These are phyloP conservation scores for Paramormyrops hopkinsi DNA, from an alignment of 2,797 vertebrate species.

Conservation along the genomic window DNA sequence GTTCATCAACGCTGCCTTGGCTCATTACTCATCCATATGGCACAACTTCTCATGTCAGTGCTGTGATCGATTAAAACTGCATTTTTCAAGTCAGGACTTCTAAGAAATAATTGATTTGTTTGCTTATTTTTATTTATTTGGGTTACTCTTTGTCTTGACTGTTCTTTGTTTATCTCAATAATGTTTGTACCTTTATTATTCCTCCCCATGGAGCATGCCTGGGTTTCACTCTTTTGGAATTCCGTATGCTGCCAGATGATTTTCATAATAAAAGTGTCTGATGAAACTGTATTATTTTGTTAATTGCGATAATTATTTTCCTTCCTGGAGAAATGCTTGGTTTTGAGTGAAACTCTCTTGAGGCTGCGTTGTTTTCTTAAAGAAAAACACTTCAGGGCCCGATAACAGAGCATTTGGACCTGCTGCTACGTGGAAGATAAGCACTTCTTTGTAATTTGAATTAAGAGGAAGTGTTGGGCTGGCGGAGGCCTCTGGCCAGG, in stretches of 20 bases:
- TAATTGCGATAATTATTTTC: neutral
- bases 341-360: neutral
- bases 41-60: neutral
- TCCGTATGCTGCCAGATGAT: neutral
- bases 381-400: neutral
- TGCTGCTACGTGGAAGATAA: neutral
- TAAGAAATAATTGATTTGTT: neutral
- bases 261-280: neutral
- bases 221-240: neutral
- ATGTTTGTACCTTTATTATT: neutral
- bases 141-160: neutral
- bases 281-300: neutral
- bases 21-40: constrained; percentile 5
- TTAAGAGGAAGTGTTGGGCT: neutral
- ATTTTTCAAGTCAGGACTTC: neutral
- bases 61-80: neutral
- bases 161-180: neutral
- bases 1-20: neutral
- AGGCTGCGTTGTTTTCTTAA: neutral
- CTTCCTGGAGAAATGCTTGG: neutral
- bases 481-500: neutral
- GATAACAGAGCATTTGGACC: neutral
- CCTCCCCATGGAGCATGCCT: neutral
- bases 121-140: neutral
- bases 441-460: neutral